A percentile compares a stretch with the other conserved stretches of the same genome.
These are phyloP conservation scores for Tinea semifulvella DNA, from an alignment of 2,888 invertebrate genomes.

Conservation along the genomic window DNA sequence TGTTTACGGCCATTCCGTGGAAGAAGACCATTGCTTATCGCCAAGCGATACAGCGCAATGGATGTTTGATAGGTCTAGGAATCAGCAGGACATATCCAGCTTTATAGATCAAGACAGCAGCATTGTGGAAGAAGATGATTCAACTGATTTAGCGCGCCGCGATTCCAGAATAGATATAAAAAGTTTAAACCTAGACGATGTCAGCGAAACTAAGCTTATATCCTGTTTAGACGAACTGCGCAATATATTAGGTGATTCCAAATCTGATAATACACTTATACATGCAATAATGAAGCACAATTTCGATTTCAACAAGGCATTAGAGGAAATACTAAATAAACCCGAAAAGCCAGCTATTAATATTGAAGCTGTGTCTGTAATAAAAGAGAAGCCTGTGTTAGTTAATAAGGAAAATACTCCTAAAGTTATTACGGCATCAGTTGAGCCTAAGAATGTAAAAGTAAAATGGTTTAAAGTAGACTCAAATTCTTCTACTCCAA, in stretches of 20 bases:
- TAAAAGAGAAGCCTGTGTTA: constrained; percentile 30
- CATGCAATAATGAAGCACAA: constrained; percentile 76
- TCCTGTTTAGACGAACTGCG: constrained; percentile 87
- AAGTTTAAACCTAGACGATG: constrained; percentile 64
- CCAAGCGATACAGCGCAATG: constrained; percentile 88
- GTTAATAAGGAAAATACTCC: constrained; percentile 28
- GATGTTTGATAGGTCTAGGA: constrained; percentile 82
- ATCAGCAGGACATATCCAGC: constrained; percentile 76
- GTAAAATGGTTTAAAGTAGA: constrained; percentile 69
- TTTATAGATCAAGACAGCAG: constrained; percentile 80
- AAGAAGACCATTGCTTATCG: constrained; percentile 91
- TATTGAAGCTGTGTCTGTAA: constrained; percentile 27
- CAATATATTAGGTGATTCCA: constrained; percentile 79
- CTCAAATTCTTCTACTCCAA: constrained; percentile 35
- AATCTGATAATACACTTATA: constrained; percentile 76
- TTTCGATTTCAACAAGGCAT: constrained; percentile 76
- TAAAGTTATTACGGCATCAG: constrained; percentile 49
- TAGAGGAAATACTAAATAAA: constrained; percentile 75
- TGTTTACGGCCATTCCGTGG: constrained; percentile 92
- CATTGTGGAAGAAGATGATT: constrained; percentile 71
- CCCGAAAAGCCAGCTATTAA: not conserved
- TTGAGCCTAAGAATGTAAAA: constrained; percentile 45
- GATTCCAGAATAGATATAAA: constrained; percentile 57
- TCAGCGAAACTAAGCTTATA: constrained; percentile 77
- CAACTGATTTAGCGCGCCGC: constrained; percentile 36